Conservation (phyloP, 2,113 vertebrate genomes). For the Lycocorax pyrrhopterus region DNA sequence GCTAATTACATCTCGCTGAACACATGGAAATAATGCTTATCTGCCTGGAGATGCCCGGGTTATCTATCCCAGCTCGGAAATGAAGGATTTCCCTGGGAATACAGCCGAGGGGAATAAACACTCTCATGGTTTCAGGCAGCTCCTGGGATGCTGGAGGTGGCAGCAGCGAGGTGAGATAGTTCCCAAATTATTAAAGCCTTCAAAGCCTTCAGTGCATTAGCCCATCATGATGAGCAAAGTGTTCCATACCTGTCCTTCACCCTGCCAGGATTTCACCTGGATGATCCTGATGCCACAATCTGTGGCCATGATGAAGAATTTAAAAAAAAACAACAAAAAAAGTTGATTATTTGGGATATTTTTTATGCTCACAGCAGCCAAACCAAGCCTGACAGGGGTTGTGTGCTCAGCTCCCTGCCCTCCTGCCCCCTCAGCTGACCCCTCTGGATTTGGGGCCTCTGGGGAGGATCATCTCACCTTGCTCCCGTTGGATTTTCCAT, state of each 20-base stretch:
- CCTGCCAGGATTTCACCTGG: neutral
- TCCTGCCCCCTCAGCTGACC: neutral
- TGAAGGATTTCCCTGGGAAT: neutral
- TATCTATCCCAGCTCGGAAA: neutral
- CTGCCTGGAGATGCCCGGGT: neutral
- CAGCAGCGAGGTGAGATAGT: accelerated
- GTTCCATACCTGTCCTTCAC: neutral
- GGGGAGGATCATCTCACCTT: neutral
- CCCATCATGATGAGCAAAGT: neutral
- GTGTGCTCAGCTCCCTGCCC: neutral
- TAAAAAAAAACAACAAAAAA: too few relatives aligned
- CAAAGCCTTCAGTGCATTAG: neutral
- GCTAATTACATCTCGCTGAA: neutral
- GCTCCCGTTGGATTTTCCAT: neutral
- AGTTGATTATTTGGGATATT: neutral
- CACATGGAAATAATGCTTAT: neutral
- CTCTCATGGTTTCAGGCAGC: neutral
- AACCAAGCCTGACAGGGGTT: neutral
- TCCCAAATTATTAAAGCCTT: neutral
- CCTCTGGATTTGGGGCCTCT: accelerated
- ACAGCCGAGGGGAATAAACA: neutral
- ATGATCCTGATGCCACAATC: neutral
- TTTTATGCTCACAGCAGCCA: neutral
- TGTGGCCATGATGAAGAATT: accelerated
- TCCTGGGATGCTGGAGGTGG: neutral